These are phyloP conservation scores for Bovichtus variegatus DNA, from an alignment of 2,797 vertebrate genomes.

Conservation along the genomic window DNA sequence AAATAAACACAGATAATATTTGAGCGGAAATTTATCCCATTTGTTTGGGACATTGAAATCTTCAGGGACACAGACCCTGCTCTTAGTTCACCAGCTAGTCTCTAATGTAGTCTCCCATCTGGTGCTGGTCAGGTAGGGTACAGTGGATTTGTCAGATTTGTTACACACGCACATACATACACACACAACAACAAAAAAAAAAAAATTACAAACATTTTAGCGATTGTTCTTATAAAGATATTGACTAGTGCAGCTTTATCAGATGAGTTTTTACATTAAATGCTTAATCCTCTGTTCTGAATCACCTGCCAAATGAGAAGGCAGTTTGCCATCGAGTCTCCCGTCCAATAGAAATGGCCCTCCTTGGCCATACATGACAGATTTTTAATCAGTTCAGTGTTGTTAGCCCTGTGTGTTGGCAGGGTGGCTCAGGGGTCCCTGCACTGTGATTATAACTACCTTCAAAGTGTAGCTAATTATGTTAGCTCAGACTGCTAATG, in stretches of 20 bases:
- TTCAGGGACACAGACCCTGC: too few relatives aligned
- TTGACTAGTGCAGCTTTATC: neutral
- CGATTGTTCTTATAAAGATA: neutral
- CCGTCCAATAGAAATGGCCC: conserved; percentile 27
- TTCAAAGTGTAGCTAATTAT: conserved; percentile 70
- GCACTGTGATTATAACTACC: conserved; percentile 60
- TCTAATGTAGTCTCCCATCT: neutral
- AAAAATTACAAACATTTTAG: too few relatives aligned
- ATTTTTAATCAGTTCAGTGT: conserved; percentile 62
- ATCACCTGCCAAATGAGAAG: conserved; percentile 25
- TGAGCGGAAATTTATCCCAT: too few relatives aligned
- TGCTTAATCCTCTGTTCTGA: conserved; percentile 7
- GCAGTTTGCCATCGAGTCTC: conserved; percentile 10
- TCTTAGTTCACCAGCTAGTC: neutral
- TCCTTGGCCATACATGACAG: conserved; percentile 45
- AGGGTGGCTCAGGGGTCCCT: conserved; percentile 39
- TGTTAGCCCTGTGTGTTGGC: conserved; percentile 46
- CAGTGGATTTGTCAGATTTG: neutral
- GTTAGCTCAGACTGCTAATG: conserved; percentile 61
- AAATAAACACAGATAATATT: too few relatives aligned
- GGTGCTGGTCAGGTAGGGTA: too few relatives aligned
- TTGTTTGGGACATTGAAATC: too few relatives aligned
- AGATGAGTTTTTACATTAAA: neutral
- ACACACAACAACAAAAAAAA: neutral
- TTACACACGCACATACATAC: neutral